Evolutionary conservation across 2,797 vertebrate genomes (phyloP).

Genomic region (Remorina albescens): DNA sequence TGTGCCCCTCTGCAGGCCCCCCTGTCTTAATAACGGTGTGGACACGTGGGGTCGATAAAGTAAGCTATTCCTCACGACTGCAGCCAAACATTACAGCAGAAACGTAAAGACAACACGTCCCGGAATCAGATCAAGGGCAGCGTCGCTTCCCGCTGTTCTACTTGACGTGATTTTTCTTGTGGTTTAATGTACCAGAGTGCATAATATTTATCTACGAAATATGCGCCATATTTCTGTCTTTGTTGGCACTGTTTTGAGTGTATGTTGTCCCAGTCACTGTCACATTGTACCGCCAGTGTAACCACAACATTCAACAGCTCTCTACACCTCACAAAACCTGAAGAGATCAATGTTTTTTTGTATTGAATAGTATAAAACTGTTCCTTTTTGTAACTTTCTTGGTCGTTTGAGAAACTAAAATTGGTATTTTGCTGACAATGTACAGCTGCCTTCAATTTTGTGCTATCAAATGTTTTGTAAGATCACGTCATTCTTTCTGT

Average conservation of each 20-base stretch:
- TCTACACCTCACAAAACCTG: neutral
- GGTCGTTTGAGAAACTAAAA: neutral
- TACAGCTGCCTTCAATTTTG: constrained; percentile 42
- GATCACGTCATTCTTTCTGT: constrained; percentile 5
- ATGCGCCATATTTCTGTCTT: constrained; percentile 5
- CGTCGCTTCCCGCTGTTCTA: neutral
- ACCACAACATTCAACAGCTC: neutral
- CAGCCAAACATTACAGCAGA: constrained; percentile 26
- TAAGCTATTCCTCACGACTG: constrained; percentile 16
- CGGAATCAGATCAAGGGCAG: constrained; percentile 5
- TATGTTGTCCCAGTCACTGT: neutral
- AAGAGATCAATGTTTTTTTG: neutral
- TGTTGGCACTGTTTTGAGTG: neutral
- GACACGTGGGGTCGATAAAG: constrained; percentile 38
- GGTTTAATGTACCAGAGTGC: neutral
- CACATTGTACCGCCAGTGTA: neutral
- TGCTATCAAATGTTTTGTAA: constrained; percentile 23
- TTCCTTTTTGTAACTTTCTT: neutral
- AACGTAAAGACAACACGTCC: constrained; percentile 3
- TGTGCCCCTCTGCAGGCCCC: constrained; percentile 20
- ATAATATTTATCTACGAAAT: neutral
- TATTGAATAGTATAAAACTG: neutral
- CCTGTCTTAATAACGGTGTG: constrained; percentile 15
- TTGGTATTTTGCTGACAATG: constrained; percentile 5
- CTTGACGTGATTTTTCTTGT: neutral